phyloP scores from a whole-genome alignment of 2,888 invertebrate genomes.

The Luffia ferchaultella region DNA sequence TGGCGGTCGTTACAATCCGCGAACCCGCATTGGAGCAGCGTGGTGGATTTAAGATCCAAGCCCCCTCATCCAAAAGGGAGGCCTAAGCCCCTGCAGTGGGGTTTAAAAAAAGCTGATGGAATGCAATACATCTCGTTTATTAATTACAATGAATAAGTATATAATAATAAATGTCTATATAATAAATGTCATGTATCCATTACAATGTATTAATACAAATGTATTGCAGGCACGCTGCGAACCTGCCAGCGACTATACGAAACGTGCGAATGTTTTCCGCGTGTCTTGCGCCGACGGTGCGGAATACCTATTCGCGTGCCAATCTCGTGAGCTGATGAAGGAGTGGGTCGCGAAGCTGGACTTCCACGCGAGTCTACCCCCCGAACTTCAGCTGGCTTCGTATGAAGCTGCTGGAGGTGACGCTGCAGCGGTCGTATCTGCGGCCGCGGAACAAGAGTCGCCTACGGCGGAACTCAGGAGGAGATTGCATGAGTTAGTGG shows the following conservation, averaged over 20 bases:
- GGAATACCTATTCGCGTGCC: constrained; percentile 89
- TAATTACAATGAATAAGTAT: no score
- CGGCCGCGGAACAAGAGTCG: constrained; percentile 64
- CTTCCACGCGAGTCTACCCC: constrained; percentile 92
- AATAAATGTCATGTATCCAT: no score
- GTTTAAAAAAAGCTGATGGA: no score
- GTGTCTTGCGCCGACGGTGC: constrained; percentile 89
- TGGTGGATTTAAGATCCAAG: no score
- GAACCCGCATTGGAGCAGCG: no score
- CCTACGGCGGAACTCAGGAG: constrained; percentile 40
- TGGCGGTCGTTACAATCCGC: no score
- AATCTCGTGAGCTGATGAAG: constrained; percentile 76
- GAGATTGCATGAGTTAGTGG: constrained; percentile 37
- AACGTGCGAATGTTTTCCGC: constrained; percentile 93
- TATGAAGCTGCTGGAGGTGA: constrained; percentile 73
- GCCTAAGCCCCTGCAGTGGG: no score
- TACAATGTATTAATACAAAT: no score
- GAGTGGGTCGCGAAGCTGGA: constrained; percentile 93
- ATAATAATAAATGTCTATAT: no score
- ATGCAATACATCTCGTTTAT: no score
- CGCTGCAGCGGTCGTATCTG: constrained; percentile 3
- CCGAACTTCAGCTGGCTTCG: constrained; percentile 86
- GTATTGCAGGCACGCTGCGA: constrained; percentile 83
- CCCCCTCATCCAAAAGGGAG: no score
- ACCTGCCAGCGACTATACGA: constrained; percentile 92